These are phyloP conservation scores for Triplophysa tibetana DNA, from an alignment of 2,113 vertebrate genomes.

Conservation along the genomic window DNA sequence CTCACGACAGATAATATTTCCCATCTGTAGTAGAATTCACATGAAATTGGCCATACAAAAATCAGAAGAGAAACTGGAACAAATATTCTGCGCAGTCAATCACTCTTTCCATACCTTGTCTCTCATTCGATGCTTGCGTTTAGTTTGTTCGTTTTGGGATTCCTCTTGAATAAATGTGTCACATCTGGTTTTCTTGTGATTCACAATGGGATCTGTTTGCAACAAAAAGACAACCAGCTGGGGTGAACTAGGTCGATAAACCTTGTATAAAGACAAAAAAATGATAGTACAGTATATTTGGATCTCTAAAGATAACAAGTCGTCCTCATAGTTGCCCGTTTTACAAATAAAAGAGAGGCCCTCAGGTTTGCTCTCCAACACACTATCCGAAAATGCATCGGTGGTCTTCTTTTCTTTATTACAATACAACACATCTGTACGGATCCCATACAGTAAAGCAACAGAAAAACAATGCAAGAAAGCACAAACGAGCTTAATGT, in stretches of 20 bases:
- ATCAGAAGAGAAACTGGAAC: not conserved
- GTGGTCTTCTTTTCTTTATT: not conserved
- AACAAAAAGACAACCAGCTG: too few relatives aligned
- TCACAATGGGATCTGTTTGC: conserved; percentile 4
- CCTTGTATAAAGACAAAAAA: too few relatives aligned
- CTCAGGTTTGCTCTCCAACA: not conserved
- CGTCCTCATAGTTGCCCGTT: not conserved
- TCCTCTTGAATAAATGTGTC: conserved; percentile 58
- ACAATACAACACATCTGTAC: not conserved
- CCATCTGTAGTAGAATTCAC: conserved; percentile 73
- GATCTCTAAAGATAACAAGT: too few relatives aligned
- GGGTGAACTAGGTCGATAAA: too few relatives aligned
- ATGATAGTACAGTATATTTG: too few relatives aligned
- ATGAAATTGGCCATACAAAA: not conserved
- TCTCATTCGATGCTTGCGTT: conserved; percentile 86
- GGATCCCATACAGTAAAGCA: not conserved
- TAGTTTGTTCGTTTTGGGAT: conserved; percentile 62
- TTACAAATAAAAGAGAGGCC: not conserved
- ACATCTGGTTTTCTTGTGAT: not conserved
- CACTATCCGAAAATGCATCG: not conserved
- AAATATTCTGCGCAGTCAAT: not conserved
- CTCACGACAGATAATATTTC: conserved; percentile 67
- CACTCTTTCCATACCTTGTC: conserved; percentile 75
- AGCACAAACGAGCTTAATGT: not conserved
- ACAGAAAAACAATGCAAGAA: not conserved